These are phyloP conservation scores for Idris sp. DNA, from an alignment of 1,140 invertebrate species.

Conservation along the genomic window DNA sequence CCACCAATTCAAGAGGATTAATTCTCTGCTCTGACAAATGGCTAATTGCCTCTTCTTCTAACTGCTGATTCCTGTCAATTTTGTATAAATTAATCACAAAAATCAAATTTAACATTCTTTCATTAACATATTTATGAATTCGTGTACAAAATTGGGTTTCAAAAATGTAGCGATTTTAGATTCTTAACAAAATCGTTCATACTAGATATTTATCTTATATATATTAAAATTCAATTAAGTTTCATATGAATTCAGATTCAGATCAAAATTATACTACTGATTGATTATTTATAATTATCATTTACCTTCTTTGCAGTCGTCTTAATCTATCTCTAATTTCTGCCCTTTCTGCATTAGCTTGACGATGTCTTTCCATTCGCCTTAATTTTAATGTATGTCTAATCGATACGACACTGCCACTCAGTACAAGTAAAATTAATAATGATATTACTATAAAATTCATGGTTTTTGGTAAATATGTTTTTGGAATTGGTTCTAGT, in stretches of 20 bases:
- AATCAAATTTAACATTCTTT: too few species aligned
- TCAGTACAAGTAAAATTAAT: slow-evolving; percentile 77
- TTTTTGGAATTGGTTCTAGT: slow-evolving; percentile 24
- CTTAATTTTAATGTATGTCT: slow-evolving; percentile 79
- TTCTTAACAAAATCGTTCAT: too few species aligned
- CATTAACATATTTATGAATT: too few species aligned
- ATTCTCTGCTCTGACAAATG: slow-evolving; percentile 79
- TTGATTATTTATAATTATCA: neutral
- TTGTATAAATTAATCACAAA: slow-evolving; percentile 12
- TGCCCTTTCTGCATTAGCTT: slow-evolving; percentile 77
- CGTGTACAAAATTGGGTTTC: too few species aligned
- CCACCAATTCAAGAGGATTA: slow-evolving; percentile 81
- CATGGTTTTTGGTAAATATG: slow-evolving; percentile 53
- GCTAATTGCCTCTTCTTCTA: slow-evolving; percentile 77
- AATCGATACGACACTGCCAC: slow-evolving; percentile 76
- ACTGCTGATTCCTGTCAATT: slow-evolving; percentile 78
- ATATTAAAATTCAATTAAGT: too few species aligned
- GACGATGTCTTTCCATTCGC: slow-evolving; percentile 75
- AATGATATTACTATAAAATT: slow-evolving; percentile 75
- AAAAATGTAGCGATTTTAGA: too few species aligned
- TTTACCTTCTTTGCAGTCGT: slow-evolving; percentile 80
- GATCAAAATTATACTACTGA: too few species aligned
- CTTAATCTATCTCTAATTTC: slow-evolving; percentile 80
- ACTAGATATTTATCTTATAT: too few species aligned
- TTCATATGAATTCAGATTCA: too few species aligned